Evolutionary conservation across 2,113 vertebrate genomes (phyloP).

Genomic region (Tursiops truncatus): DNA sequence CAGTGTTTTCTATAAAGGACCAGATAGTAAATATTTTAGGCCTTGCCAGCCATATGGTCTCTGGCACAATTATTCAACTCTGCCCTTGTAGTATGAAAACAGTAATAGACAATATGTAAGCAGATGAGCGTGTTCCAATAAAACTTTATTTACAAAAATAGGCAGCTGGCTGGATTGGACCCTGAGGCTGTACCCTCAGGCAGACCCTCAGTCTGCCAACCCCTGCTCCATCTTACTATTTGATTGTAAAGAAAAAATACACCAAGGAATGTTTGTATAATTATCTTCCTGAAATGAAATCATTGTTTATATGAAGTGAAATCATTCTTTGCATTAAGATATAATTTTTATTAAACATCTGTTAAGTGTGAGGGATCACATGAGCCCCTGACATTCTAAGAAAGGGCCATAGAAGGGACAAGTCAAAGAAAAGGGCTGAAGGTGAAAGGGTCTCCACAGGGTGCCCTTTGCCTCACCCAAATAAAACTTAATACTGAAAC

Average conservation of each 20-base stretch:
- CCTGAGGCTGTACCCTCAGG: background rate
- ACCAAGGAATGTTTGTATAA: background rate
- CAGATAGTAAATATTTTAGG: background rate
- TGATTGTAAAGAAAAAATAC: slow-evolving; percentile 4
- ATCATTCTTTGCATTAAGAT: slow-evolving; percentile 11
- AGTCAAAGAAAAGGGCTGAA: background rate
- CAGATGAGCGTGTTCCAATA: background rate
- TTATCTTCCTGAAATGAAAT: background rate
- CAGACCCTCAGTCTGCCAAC: background rate
- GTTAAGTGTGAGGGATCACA: background rate
- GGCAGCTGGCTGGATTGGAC: background rate
- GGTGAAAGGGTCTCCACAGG: background rate
- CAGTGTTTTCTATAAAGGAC: background rate
- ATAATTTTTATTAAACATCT: background rate
- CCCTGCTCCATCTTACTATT: background rate
- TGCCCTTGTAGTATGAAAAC: background rate
- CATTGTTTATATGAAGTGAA: background rate
- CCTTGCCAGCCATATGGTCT: background rate
- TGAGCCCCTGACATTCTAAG: background rate
- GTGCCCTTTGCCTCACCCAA: background rate
- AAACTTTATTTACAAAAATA: slow-evolving; percentile 48
- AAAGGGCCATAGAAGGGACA: background rate
- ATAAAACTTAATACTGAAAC: background rate
- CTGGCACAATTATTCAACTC: background rate
- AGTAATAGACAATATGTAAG: background rate